A percentile compares a stretch with the other conserved stretches of the same genome.
phyloP scores from a whole-genome alignment of 2,113 vertebrate species.

The Hippocampus abdominalis region DNA sequence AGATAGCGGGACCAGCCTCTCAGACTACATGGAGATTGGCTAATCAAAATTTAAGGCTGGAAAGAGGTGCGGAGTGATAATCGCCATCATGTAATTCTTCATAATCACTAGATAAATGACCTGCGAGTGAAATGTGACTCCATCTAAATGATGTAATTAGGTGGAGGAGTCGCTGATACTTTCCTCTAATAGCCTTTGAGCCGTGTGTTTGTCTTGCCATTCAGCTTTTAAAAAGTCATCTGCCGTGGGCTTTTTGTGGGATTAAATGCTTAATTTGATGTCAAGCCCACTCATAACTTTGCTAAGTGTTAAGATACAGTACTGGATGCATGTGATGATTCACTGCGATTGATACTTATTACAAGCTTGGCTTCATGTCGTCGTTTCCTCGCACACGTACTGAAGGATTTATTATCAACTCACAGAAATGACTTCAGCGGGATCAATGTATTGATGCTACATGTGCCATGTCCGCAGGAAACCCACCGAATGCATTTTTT shows the following conservation, averaged over 20 bases:
- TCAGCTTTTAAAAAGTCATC: conserved; percentile 14
- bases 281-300: conserved; percentile 28
- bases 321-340: conserved; percentile 1
- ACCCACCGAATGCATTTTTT: neutral
- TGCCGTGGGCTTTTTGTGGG: conserved; percentile 16
- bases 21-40: conserved; percentile 5
- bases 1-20: conserved; percentile 4
- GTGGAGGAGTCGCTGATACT: neutral
- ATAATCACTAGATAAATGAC: conserved; percentile 33
- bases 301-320: conserved; percentile 19
- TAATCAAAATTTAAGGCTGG: conserved; percentile 10
- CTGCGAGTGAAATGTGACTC: conserved; percentile 6
- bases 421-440: neutral
- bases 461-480: neutral
- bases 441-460: too few species aligned
- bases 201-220: conserved; percentile 18
- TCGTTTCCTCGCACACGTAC: neutral
- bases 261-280: conserved; percentile 28
- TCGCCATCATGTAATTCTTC: conserved; percentile 30
- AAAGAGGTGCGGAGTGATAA: conserved; percentile 35
- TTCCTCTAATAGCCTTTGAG: neutral
- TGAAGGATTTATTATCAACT: neutral
- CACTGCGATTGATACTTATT: neutral
- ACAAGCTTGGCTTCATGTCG: neutral
- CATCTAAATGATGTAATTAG: conserved; percentile 9